Evolutionary conservation across 2,113 vertebrate species (phyloP), one percentile per base, ranked within the genome.

Genomic region (Apus apus): DNA sequence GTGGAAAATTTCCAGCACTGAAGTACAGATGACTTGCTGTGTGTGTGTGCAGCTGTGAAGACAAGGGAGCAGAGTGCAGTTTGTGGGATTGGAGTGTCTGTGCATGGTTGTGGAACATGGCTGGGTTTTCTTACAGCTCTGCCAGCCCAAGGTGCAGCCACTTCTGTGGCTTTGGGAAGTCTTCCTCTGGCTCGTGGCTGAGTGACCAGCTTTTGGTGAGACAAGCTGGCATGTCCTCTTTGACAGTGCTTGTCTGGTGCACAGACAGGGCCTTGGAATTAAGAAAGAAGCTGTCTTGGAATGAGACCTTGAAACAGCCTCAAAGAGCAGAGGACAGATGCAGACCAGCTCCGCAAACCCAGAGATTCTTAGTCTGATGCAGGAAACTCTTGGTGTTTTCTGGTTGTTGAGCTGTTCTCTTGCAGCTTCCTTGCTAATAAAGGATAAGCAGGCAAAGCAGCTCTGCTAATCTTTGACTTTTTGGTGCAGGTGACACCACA

Each of bases 41-140:
- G 1, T 7, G 70, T 62, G 62, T 64, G 81, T 43, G 32, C 3
- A 29, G 73, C 90, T 36, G 34, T 7, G 48, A 15, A 12, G 70
- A 22, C 29, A 0, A 11, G 57, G 85, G 13, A 12, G 61, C 2
- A 1, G 20, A 2, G 15, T 18, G 64, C 43, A 8, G 71, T 7
- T 15, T 26, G 54, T 70, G 77, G 87, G 62, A 43, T 5, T 4
- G 8, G 27, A 29, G 1, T 4, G 68, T 20, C 58, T 60, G 60
- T 38, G 66, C 13, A 1, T 29, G 43, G 73, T 79, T 75, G 45
- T 54, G 48, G 79, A 10, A 6, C 29, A 29, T 10, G 45, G 34
- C 19, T 23, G 43, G 29, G 51, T 32, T 36, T 40, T 7, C 54
- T 50, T 38, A 11, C 19, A 73, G 70, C 38, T 65, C 45, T 36